phyloP scores from a whole-genome alignment of 2,113 vertebrate genomes.

The Mesitornis unicolor region DNA sequence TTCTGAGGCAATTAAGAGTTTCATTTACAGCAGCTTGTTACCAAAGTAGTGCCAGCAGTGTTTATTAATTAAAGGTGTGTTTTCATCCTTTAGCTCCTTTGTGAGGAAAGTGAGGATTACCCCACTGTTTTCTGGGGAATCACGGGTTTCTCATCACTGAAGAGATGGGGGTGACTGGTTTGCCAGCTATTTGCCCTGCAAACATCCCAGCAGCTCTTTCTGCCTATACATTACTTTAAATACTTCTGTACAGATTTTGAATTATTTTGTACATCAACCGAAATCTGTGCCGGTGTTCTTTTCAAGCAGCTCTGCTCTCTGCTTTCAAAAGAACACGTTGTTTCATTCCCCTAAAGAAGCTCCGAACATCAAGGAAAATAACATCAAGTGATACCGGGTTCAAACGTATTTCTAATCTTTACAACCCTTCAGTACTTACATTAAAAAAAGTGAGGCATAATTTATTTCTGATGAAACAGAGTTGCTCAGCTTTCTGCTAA shows the following conservation, averaged over 20 bases:
- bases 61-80: constrained; percentile 70
- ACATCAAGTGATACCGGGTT: constrained; percentile 65
- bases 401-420: constrained; percentile 72
- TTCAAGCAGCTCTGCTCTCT: constrained; percentile 37
- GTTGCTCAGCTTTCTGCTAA: constrained; percentile 68
- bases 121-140: constrained; percentile 53
- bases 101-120: constrained; percentile 61
- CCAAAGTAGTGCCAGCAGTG: constrained; percentile 45
- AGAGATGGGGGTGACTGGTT: not conserved
- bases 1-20: constrained; percentile 56
- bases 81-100: constrained; percentile 45
- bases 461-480: constrained; percentile 73
- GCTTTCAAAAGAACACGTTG: constrained; percentile 52
- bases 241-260: not conserved
- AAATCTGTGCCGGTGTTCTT: not conserved
- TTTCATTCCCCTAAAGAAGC: constrained; percentile 58
- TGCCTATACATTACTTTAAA: not conserved
- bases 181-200: constrained; percentile 1
- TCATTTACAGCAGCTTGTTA: constrained; percentile 62
- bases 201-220: not conserved
- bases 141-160: constrained; percentile 56
- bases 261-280: not conserved
- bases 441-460: constrained; percentile 67
- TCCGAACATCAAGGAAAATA: constrained; percentile 68
- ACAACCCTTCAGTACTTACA: constrained; percentile 64